Evolutionary conservation across 2,888 invertebrate species (phyloP).

Genomic region (Macaria notata): DNA sequence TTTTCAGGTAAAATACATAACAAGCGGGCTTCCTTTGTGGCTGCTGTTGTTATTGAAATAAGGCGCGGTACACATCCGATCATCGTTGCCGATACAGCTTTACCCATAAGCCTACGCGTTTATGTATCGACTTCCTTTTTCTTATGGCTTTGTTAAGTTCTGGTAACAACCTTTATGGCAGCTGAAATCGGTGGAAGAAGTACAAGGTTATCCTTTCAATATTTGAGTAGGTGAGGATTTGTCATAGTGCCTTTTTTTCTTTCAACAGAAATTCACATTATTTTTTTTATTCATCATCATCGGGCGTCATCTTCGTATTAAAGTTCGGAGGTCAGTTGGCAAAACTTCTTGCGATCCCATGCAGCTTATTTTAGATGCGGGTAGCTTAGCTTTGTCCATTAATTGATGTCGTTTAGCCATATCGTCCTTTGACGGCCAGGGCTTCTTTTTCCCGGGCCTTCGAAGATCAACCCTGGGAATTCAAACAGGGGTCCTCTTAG

Average conservation of each 20-base stretch:
- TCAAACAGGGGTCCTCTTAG: too few species aligned
- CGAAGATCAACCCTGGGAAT: too few species aligned
- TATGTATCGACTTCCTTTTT: slow-evolving; percentile 52
- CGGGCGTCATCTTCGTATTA: too few species aligned
- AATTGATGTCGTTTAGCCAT: too few species aligned
- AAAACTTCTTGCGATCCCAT: too few species aligned
- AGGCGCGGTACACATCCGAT: slow-evolving; percentile 59
- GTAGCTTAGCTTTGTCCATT: too few species aligned
- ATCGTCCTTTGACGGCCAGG: too few species aligned
- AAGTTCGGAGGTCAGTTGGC: too few species aligned
- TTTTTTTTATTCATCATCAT: too few species aligned
- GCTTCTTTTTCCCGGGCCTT: too few species aligned
- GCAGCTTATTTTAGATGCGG: too few species aligned
- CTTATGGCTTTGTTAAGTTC: slow-evolving; percentile 45
- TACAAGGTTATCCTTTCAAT: slow-evolving; percentile 25
- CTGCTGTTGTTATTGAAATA: slow-evolving; percentile 72
- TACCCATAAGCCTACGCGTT: slow-evolving; percentile 56
- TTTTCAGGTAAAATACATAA: slow-evolving; percentile 52
- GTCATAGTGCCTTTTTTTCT: not conserved
- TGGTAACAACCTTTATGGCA: slow-evolving; percentile 33
- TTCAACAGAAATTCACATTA: not conserved
- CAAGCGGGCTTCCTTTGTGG: slow-evolving; percentile 56
- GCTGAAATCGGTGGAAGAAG: slow-evolving; percentile 26
- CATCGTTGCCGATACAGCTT: slow-evolving; percentile 60
- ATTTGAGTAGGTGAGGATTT: slow-evolving; percentile 17